Conservation (phyloP, 2,797 vertebrate species). For the Adelosebastes latens region DNA sequence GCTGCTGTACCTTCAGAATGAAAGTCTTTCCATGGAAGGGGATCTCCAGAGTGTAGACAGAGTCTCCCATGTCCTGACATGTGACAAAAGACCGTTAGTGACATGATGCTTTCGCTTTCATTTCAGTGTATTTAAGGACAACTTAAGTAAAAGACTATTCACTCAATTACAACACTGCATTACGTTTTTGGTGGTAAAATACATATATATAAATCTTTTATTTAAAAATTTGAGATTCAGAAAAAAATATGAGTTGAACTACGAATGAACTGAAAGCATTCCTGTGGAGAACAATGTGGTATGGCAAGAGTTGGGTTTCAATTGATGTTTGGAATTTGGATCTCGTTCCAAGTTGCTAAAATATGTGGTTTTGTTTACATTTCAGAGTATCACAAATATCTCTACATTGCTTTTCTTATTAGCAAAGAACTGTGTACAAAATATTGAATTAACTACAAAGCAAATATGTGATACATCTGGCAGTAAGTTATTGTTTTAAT, state of each 20-base stretch:
- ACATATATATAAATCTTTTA: no score
- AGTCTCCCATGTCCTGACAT: constrained; percentile 89
- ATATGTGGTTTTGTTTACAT: background rate
- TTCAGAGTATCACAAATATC: background rate
- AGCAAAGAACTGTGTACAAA: background rate
- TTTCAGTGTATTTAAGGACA: background rate
- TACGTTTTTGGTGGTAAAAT: background rate
- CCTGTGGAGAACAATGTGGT: background rate
- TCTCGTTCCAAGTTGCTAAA: background rate
- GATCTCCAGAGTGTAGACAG: constrained; percentile 93
- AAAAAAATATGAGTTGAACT: background rate
- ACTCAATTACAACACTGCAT: no score
- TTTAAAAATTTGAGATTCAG: background rate
- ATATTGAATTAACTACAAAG: background rate
- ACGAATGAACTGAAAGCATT: background rate
- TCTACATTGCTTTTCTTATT: background rate
- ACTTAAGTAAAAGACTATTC: background rate
- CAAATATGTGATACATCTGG: background rate
- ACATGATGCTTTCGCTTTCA: background rate
- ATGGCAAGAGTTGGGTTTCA: background rate
- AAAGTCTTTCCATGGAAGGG: constrained; percentile 96
- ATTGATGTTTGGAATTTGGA: background rate
- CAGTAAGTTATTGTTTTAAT: background rate
- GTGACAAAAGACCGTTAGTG: background rate
- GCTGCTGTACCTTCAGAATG: constrained; percentile 91